These are phyloP conservation scores for Drosophila cognata DNA, from an alignment of 2,888 invertebrate genomes.

Conservation along the genomic window DNA sequence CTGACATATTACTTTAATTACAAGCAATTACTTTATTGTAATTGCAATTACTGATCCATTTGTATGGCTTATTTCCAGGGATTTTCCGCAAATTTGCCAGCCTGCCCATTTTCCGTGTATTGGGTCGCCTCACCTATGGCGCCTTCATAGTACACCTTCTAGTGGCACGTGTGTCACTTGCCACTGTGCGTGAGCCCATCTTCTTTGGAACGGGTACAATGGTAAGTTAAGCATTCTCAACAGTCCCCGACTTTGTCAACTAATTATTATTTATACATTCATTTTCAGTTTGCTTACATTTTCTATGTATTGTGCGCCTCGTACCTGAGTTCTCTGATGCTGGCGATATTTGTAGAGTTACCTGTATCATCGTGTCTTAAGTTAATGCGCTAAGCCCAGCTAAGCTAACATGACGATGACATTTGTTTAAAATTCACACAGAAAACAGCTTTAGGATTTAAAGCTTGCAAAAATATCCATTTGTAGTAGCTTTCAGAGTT, in stretches of 20 bases:
- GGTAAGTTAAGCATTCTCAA: slow-evolving; percentile 53
- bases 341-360: slow-evolving; percentile 78
- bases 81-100: slow-evolving; percentile 78
- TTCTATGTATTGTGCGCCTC: slow-evolving; percentile 73
- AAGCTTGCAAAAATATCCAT: not conserved
- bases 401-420: slow-evolving; percentile 6
- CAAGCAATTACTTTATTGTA: not conserved
- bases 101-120: slow-evolving; percentile 80
- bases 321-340: slow-evolving; percentile 73
- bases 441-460: not conserved
- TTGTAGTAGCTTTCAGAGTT: not conserved
- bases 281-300: slow-evolving; percentile 75
- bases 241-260: not conserved
- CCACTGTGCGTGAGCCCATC: slow-evolving; percentile 76
- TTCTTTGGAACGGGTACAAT: slow-evolving; percentile 80
- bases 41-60: not conserved
- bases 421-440: slow-evolving; percentile 4
- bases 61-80: slow-evolving; percentile 56
- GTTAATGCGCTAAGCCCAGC: slow-evolving; percentile 65
- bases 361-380: slow-evolving; percentile 80
- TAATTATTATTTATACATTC: not conserved
- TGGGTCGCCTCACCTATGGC: slow-evolving; percentile 83
- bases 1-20: not conserved
- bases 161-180: slow-evolving; percentile 71
- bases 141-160: slow-evolving; percentile 79